These are phyloP conservation scores for Aldrovandia affinis DNA, from an alignment of 2,797 vertebrate genomes.

Conservation along the genomic window DNA sequence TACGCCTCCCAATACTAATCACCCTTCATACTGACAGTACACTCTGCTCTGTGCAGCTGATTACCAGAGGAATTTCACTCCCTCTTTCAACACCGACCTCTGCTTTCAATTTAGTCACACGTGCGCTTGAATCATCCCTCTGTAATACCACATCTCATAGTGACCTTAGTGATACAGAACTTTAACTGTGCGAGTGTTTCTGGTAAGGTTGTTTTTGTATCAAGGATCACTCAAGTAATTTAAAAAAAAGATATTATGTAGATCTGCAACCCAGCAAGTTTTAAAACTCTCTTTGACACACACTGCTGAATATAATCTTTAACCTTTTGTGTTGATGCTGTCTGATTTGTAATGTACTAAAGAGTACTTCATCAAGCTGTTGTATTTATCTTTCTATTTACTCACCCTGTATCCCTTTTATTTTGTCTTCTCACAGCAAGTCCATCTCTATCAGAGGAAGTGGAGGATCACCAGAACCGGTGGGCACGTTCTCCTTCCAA, in stretches of 20 bases:
- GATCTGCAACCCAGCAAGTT: too few species aligned
- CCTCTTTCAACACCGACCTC: conserved; percentile 28
- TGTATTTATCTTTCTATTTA: background rate
- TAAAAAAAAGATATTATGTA: too few species aligned
- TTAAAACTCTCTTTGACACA: background rate
- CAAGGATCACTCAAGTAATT: too few species aligned
- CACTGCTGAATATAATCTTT: background rate
- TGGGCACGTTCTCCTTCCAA: conserved; percentile 69
- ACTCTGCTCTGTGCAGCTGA: conserved; percentile 38
- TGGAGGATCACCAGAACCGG: conserved; percentile 69
- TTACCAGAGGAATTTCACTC: conserved; percentile 47
- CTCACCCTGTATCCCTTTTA: background rate
- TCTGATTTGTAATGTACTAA: background rate
- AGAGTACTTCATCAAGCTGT: background rate
- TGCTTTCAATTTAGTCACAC: conserved; percentile 47
- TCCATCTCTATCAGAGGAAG: conserved; percentile 68
- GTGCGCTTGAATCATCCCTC: background rate
- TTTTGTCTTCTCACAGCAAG: conserved; percentile 55
- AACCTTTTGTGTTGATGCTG: background rate
- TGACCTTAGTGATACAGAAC: background rate
- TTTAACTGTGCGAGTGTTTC: too few species aligned
- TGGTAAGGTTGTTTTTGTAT: too few species aligned
- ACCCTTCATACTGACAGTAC: conserved; percentile 32
- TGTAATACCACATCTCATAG: background rate
- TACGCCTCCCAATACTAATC: conserved; percentile 5